phyloP scores from a whole-genome alignment of 2,797 vertebrate species.

The Phyllotis vaccarum region DNA sequence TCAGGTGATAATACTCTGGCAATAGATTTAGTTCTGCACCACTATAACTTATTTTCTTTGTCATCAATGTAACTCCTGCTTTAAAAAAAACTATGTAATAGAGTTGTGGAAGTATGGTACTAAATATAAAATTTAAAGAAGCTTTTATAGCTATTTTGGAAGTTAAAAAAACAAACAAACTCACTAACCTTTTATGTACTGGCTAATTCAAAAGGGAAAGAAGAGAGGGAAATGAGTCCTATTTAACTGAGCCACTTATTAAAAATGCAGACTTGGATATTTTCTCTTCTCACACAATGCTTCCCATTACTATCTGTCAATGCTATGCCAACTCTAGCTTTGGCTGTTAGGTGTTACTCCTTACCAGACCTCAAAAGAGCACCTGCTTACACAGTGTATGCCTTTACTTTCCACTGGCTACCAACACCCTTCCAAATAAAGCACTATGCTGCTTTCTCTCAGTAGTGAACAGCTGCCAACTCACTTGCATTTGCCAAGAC shows the following conservation, averaged over 20 bases:
- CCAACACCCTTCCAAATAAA: background rate
- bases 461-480: slow-evolving; percentile 11
- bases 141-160: slow-evolving; percentile 40
- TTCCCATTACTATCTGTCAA: background rate
- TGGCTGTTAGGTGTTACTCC: background rate
- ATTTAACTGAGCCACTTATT: background rate
- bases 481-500: slow-evolving; percentile 36
- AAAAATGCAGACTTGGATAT: background rate
- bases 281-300: slow-evolving; percentile 43
- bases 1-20: background rate
- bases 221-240: background rate
- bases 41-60: slow-evolving; percentile 50
- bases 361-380: background rate
- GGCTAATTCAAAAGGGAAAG: background rate
- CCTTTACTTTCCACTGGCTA: background rate
- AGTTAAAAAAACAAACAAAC: slow-evolving; percentile 17
- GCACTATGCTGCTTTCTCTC: slow-evolving; percentile 37
- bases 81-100: background rate
- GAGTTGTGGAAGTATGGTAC: background rate
- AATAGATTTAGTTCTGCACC: background rate
- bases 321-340: background rate
- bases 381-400: background rate
- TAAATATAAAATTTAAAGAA: slow-evolving; percentile 57
- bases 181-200: background rate
- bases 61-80: slow-evolving; percentile 24